Evolutionary conservation across 2,797 vertebrate species (phyloP).

Genomic region (Sebastes minor): DNA sequence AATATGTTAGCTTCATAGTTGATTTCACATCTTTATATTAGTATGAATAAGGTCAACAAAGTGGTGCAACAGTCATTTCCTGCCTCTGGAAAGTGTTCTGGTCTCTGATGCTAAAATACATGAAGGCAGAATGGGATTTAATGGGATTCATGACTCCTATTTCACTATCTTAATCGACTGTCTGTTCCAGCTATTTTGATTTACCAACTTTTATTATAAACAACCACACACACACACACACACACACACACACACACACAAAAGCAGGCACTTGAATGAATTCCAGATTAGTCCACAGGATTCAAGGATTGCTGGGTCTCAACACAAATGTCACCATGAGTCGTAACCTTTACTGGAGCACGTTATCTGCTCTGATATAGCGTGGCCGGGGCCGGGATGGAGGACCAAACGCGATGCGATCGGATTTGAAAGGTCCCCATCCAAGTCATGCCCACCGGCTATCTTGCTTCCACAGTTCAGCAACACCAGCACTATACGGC

Average conservation of each 20-base stretch:
- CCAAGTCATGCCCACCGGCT: constrained; percentile 73
- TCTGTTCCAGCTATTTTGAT: constrained; percentile 43
- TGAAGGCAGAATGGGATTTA: constrained; percentile 35
- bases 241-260: constrained; percentile 5
- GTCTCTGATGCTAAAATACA: constrained; percentile 22
- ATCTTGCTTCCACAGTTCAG: constrained; percentile 79
- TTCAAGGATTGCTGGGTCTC: constrained; percentile 75
- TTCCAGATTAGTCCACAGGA: constrained; percentile 67
- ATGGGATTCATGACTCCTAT: constrained; percentile 52
- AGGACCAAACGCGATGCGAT: constrained; percentile 68
- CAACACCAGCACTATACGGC: constrained; percentile 63
- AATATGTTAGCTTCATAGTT: constrained; percentile 5
- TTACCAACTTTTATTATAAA: constrained; percentile 54
- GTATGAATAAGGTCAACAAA: constrained; percentile 34
- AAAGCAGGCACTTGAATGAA: constrained; percentile 41
- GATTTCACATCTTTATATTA: constrained; percentile 17
- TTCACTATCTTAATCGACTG: constrained; percentile 49
- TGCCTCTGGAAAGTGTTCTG: background rate
- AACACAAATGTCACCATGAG: constrained; percentile 84
- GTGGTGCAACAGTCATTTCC: constrained; percentile 16
- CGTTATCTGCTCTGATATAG: constrained; percentile 84
- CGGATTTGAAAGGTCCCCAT: constrained; percentile 85
- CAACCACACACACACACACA: constrained; percentile 4
- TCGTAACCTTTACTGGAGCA: constrained; percentile 83
- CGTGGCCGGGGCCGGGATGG: constrained; percentile 50